phyloP scores from a whole-genome alignment of 2,888 invertebrate genomes.

The Cenopis cana region DNA sequence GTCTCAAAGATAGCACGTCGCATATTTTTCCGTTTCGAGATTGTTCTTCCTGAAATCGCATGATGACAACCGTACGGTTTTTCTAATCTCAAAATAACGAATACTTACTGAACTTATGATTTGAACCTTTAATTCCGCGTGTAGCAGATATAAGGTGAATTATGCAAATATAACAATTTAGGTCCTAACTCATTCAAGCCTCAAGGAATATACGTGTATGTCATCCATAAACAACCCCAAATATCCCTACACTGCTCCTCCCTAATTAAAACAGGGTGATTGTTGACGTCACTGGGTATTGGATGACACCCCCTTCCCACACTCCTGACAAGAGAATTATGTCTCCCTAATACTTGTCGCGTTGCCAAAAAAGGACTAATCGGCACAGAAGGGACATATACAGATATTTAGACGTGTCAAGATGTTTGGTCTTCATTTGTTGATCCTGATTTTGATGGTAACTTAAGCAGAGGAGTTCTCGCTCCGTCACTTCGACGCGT shows the following conservation, averaged over 20 bases:
- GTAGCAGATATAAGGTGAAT: too few relatives aligned
- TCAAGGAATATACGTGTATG: background rate
- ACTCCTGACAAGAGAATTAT: slow-evolving; percentile 3
- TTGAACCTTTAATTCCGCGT: too few relatives aligned
- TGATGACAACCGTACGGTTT: too few relatives aligned
- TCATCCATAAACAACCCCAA: slow-evolving; percentile 2
- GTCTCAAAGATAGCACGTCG: too few relatives aligned
- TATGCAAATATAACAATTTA: background rate
- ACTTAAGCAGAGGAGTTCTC: too few relatives aligned
- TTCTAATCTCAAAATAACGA: too few relatives aligned
- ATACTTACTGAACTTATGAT: too few relatives aligned
- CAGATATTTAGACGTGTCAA: background rate
- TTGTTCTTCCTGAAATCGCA: too few relatives aligned
- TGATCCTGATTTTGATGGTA: too few relatives aligned
- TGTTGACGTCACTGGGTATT: slow-evolving; percentile 24
- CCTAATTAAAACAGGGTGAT: slow-evolving; percentile 11
- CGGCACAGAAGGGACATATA: slow-evolving; percentile 13
- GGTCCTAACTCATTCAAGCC: background rate
- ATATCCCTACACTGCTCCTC: background rate
- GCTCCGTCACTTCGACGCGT: too few relatives aligned
- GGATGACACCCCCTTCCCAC: slow-evolving; percentile 13
- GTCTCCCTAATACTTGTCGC: slow-evolving; percentile 21
- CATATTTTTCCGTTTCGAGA: too few relatives aligned
- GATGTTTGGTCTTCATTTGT: too few relatives aligned
- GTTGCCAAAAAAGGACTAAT: slow-evolving; percentile 23